Evolutionary conservation across 2,113 vertebrate genomes (phyloP).

Genomic region (Tringa solitaria): DNA sequence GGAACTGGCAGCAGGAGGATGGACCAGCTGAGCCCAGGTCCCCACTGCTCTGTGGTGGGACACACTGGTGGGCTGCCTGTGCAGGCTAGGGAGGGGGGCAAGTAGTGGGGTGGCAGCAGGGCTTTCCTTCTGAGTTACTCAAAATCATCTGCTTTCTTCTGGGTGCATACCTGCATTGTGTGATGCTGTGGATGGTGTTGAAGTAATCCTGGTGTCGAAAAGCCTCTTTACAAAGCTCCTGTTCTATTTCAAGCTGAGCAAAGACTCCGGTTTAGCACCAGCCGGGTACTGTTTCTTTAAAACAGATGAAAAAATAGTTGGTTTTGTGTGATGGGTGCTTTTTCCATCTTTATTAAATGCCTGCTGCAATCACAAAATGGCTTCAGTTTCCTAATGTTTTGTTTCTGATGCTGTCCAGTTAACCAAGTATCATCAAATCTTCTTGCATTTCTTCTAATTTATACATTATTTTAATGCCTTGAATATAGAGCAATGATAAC

Average conservation of each 20-base stretch:
- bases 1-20: neutral
- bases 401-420: conserved; percentile 22
- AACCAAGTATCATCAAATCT: conserved; percentile 30
- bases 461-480: neutral
- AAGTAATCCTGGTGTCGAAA: neutral
- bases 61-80: accelerated
- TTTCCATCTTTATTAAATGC: neutral
- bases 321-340: neutral
- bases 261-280: neutral
- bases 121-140: neutral
- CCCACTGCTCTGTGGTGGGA: neutral
- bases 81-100: neutral
- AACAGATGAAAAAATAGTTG: neutral
- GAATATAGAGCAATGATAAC: conserved; percentile 4
- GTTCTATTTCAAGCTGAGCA: neutral
- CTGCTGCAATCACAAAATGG: neutral
- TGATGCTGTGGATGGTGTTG: neutral
- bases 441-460: conserved; percentile 32
- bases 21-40: neutral
- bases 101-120: neutral
- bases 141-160: neutral
- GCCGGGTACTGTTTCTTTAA: neutral
- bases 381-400: neutral
- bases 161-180: neutral
- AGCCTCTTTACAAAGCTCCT: neutral